phyloP scores from a whole-genome alignment of 30 jellyfish, hydroid and myxozoan species.

The Sanderia malayensis region DNA sequence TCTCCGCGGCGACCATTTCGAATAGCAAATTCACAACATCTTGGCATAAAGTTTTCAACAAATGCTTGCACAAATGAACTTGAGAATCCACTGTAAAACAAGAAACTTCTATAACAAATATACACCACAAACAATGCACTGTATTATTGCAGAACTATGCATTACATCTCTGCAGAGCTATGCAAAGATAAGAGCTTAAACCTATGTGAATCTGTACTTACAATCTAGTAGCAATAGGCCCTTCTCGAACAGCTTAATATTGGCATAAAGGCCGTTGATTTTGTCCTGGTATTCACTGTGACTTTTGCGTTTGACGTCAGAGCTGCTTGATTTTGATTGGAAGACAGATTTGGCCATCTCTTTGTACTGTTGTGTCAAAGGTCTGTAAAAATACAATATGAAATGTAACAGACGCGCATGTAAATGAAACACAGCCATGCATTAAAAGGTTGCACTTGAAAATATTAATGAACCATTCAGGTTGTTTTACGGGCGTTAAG shows the following conservation, averaged over 20 bases:
- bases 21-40: constrained; percentile 76
- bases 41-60: constrained; percentile 62
- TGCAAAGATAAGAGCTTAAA: too few species aligned
- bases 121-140: too few species aligned
- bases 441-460: too few species aligned
- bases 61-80: constrained; percentile 66
- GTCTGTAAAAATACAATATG: constrained; percentile 54
- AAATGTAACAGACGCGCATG: too few species aligned
- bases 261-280: constrained; percentile 70
- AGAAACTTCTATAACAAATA: neutral
- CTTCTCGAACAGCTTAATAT: constrained; percentile 58
- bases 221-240: constrained; percentile 76
- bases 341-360: constrained; percentile 75
- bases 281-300: constrained; percentile 78
- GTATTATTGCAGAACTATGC: too few species aligned
- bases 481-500: too few species aligned
- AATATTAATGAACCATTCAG: too few species aligned
- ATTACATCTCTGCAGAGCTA: too few species aligned
- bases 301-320: constrained; percentile 39
- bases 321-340: constrained; percentile 47
- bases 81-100: constrained; percentile 51
- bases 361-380: constrained; percentile 67
- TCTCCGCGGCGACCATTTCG: constrained; percentile 92
- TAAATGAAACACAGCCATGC: too few species aligned
- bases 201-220: too few species aligned